Evolutionary conservation across 2,888 invertebrate species (phyloP).

Genomic region (Orchesellides sinensis): DNA sequence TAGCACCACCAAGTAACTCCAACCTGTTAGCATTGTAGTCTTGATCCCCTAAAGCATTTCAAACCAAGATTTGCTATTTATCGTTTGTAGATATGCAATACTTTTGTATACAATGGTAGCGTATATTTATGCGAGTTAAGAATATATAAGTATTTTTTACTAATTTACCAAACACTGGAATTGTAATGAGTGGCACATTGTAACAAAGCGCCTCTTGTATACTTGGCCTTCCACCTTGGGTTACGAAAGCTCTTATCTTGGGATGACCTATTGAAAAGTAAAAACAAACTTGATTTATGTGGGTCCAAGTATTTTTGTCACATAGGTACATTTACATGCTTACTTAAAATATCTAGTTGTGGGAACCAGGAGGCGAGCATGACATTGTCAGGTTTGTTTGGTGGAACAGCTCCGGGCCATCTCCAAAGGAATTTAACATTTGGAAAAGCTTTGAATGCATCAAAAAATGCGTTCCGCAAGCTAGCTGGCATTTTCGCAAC

Average conservation of each 20-base stretch:
- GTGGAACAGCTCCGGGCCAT: constrained; percentile 68
- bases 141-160: constrained; percentile 5
- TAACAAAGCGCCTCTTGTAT: constrained; percentile 69
- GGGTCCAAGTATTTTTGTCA: too few species aligned
- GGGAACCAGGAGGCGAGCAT: constrained; percentile 72
- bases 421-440: constrained; percentile 72
- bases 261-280: constrained; percentile 12
- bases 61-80: neutral
- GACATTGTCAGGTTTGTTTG: constrained; percentile 70
- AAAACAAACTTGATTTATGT: too few species aligned
- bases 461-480: constrained; percentile 60
- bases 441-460: constrained; percentile 57
- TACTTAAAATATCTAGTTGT: constrained; percentile 74
- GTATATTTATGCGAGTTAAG: too few species aligned
- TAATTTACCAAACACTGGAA: constrained; percentile 57
- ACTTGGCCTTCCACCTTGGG: constrained; percentile 48
- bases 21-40: constrained; percentile 61
- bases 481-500: constrained; percentile 15
- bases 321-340: neutral
- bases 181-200: constrained; percentile 63
- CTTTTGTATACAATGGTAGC: neutral
- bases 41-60: constrained; percentile 34
- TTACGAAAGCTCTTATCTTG: constrained; percentile 67
- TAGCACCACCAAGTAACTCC: constrained; percentile 27
- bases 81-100: neutral